These are phyloP conservation scores for Athene noctua DNA, from an alignment of 2,113 vertebrate genomes.

Conservation along the genomic window DNA sequence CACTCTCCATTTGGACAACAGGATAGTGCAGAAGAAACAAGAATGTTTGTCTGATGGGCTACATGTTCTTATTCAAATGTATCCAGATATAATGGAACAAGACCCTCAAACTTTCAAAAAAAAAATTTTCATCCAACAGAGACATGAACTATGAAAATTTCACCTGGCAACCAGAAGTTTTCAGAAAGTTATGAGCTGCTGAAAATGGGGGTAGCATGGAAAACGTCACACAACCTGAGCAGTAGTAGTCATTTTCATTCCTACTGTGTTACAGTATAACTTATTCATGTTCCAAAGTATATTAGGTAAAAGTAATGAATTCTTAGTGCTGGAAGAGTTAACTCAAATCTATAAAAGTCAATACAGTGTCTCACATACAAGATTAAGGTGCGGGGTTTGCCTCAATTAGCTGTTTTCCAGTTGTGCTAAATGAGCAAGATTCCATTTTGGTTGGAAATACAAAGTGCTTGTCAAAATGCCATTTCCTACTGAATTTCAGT, in stretches of 20 bases:
- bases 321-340: neutral
- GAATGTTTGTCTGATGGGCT: neutral
- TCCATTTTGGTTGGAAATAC: slow-evolving; percentile 8
- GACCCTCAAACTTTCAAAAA: neutral
- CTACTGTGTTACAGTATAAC: neutral
- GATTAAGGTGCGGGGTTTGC: neutral
- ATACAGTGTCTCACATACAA: neutral
- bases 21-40: neutral
- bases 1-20: neutral
- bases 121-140: neutral
- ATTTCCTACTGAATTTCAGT: slow-evolving; percentile 44
- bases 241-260: slow-evolving; percentile 24
- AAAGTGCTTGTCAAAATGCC: slow-evolving; percentile 62
- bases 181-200: slow-evolving; percentile 24
- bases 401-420: slow-evolving; percentile 25
- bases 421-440: slow-evolving; percentile 11
- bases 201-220: neutral
- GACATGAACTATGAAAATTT: neutral
- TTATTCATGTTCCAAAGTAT: slow-evolving; percentile 45
- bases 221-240: slow-evolving; percentile 29
- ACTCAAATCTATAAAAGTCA: neutral
- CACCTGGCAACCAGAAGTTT: neutral
- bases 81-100: neutral
- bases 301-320: neutral
- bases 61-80: neutral